Base-by-base conservation (phyloP, 2,888 invertebrate genomes). In the Ypsolopha scabrella region DNA sequence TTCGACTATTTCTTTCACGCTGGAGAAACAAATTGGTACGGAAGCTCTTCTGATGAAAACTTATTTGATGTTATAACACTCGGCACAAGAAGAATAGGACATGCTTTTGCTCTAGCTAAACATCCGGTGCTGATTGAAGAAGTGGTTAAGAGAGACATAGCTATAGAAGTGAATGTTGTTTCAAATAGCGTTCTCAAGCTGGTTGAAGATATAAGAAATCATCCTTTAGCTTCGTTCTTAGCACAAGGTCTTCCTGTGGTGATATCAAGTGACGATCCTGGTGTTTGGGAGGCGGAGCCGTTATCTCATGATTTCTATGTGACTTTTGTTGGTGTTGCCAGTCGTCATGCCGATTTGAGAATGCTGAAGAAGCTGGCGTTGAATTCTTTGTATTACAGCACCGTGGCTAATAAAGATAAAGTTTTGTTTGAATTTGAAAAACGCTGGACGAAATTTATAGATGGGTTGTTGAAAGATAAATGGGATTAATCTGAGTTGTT, bases 1-100 rank as follows among this genome's bases (percentile, higher is more conserved):
- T 70, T 93, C 6, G 85, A 90, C 51, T 91, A 90, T 60, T 94
- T 91, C 63, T 93, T 94, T 57, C 94, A 95, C 64, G 93, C 94
- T 0, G 95, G 94, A 0, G 94, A 95, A 77, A 94, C 94, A 0
- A 91, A 92, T 63, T 93, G 93, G 93, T 88, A 87, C 62, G 93
- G 90, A 6, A 77, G 76, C 6, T 68, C 74, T 0, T 88, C 90
- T 0, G 94, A 95, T 65, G 89, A 91, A 58, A 94, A 94, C 72
- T 65, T 95, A 47, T 72, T 92, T 38, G 94, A 95, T 62, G 94
- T 94, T 0, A 78, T 94, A 14, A 72, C 93, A 7, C 72, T 95
- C 24, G 92, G 92, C 39, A 81, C 92, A 0, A 90, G 90, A 59
- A 87, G 95, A 34, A 92, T 95, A 55, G 95, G 94, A 0, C 95